A percentile compares a stretch with the other conserved stretches of the same genome.
Conservation (phyloP, 2,113 vertebrate genomes). For the Coptodon rendalli region DNA sequence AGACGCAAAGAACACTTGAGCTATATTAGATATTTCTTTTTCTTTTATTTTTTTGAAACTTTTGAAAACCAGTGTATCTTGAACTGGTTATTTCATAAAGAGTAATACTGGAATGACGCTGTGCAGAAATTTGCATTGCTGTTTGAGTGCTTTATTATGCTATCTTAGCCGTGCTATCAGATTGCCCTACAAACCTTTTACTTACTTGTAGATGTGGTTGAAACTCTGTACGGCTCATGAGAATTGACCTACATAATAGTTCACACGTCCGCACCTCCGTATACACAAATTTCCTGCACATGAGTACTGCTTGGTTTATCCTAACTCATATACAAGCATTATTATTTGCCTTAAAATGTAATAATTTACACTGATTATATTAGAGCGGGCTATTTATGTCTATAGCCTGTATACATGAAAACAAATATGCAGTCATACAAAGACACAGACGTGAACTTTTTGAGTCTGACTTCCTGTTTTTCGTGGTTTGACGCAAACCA, state of each 20-base stretch:
- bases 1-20: background rate
- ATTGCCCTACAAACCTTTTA: background rate
- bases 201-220: background rate
- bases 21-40: background rate
- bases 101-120: background rate
- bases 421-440: background rate
- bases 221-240: background rate
- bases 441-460: background rate
- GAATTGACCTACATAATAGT: background rate
- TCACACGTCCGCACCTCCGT: background rate
- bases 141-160: background rate
- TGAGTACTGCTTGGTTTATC: background rate
- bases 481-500: background rate
- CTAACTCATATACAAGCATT: background rate
- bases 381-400: background rate
- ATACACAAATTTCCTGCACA: background rate
- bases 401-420: background rate
- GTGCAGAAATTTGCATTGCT: background rate
- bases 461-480: conserved; percentile 4
- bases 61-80: background rate
- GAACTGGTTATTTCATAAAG: too few species aligned
- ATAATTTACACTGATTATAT: background rate
- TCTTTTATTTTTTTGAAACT: background rate
- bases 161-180: background rate
- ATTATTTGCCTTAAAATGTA: background rate